Evolutionary conservation across 2,888 invertebrate genomes (phyloP).

Genomic region (Latheticus oryzae): DNA sequence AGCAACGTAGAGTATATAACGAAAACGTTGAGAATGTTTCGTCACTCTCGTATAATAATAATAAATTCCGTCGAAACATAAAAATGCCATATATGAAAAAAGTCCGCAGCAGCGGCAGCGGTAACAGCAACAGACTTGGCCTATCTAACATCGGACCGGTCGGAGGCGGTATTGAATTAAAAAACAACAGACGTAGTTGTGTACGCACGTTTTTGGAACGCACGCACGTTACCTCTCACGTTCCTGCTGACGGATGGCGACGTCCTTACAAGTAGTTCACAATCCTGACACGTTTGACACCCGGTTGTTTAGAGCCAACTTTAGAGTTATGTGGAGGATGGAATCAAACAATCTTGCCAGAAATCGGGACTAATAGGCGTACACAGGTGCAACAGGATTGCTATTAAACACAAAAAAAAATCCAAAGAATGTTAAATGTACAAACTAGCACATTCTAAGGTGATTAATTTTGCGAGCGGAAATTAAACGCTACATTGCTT

Average conservation of each 20-base stretch:
- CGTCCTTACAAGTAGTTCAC: conserved; percentile 42
- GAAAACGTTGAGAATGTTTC: conserved; percentile 31
- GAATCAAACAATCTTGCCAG: conserved; percentile 53
- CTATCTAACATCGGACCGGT: conserved; percentile 41
- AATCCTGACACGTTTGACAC: conserved; percentile 56
- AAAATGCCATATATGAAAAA: conserved; percentile 29
- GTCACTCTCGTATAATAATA: conserved; percentile 26
- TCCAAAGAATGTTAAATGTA: too few relatives aligned
- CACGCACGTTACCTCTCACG: conserved; percentile 34
- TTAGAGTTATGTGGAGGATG: conserved; percentile 51
- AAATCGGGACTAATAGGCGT: too few relatives aligned
- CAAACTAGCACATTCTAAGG: too few relatives aligned
- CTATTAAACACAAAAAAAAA: too few relatives aligned
- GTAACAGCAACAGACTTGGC: conserved; percentile 2
- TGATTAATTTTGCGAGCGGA: too few relatives aligned
- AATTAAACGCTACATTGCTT: too few relatives aligned
- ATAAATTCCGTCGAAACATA: conserved; percentile 34
- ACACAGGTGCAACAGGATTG: too few relatives aligned
- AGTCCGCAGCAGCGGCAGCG: conserved; percentile 20
- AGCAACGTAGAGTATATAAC: conserved; percentile 21
- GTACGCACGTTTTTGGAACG: conserved; percentile 33
- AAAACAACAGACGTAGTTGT: conserved; percentile 38
- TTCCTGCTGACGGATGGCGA: conserved; percentile 32
- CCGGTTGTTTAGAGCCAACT: conserved; percentile 55
- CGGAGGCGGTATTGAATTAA: conserved; percentile 43